phyloP scores from a whole-genome alignment of 2,888 invertebrate genomes.

The Argynnis bischoffii region DNA sequence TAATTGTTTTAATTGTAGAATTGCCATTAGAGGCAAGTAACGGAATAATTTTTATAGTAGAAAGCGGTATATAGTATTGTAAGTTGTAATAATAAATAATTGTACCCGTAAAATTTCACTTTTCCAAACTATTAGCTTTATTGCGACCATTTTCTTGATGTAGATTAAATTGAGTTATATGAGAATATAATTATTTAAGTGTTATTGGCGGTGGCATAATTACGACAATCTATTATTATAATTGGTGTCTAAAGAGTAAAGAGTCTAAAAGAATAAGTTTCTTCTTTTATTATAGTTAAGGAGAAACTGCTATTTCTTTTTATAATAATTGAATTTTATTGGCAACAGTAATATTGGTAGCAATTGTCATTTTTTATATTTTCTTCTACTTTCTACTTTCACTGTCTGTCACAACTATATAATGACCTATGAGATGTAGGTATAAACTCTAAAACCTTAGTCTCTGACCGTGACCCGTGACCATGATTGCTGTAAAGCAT shows the following conservation, averaged over 20 bases:
- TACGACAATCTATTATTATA: not conserved
- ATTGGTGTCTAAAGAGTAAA: not conserved
- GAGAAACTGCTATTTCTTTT: no score
- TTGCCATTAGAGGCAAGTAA: not conserved
- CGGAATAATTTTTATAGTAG: conserved; percentile 14
- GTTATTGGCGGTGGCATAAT: not conserved
- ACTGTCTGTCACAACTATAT: no score
- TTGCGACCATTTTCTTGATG: conserved; percentile 7
- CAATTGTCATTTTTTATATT: no score
- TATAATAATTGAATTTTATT: no score
- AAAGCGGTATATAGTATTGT: conserved; percentile 17
- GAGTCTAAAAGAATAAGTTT: no score
- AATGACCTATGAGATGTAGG: no score
- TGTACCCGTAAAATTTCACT: conserved; percentile 19
- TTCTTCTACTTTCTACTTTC: no score
- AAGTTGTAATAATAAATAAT: conserved; percentile 16
- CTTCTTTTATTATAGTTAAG: no score
- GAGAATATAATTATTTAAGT: not conserved
- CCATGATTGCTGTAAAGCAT: no score
- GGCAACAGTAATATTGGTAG: no score
- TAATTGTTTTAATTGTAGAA: conserved; percentile 12
- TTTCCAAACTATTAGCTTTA: conserved; percentile 21
- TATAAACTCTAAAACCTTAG: no score
- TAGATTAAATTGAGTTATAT: conserved; percentile 8
- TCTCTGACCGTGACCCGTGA: no score